Percentiles rank a stretch among this genome's conserved stretches.
These are phyloP conservation scores for Diceros bicornis DNA, from an alignment of 2,797 vertebrate species.

Conservation along the genomic window DNA sequence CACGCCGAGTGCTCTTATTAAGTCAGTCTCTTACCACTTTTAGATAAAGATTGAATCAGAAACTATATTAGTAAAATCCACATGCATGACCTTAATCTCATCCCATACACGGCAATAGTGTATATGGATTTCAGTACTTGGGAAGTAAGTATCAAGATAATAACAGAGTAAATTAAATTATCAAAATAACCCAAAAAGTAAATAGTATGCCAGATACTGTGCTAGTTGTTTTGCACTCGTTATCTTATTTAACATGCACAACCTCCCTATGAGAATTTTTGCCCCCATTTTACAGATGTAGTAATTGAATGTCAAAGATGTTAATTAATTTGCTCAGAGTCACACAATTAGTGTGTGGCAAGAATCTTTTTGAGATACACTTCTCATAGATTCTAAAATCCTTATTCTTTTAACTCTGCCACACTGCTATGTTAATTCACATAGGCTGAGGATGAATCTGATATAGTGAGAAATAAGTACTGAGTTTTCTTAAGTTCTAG, in stretches of 20 bases:
- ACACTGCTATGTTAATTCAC: not conserved
- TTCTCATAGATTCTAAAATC: not conserved
- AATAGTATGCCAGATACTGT: not conserved
- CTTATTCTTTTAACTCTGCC: not conserved
- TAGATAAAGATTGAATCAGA: slow-evolving; percentile 69
- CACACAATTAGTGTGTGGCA: not conserved
- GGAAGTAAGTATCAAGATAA: slow-evolving; percentile 19
- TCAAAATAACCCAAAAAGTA: slow-evolving; percentile 45
- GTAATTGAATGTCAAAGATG: not conserved
- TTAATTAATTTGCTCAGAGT: not conserved
- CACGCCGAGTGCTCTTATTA: slow-evolving; percentile 62
- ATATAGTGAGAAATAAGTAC: not conserved
- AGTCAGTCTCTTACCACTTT: slow-evolving; percentile 47
- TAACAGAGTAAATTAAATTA: not conserved
- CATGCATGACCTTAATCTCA: slow-evolving; percentile 51
- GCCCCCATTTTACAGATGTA: slow-evolving; percentile 19
- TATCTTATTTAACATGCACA: not conserved
- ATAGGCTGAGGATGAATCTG: not conserved
- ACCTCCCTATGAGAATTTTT: not conserved
- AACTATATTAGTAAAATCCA: slow-evolving; percentile 66
- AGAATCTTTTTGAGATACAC: not conserved
- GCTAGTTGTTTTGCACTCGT: not conserved
- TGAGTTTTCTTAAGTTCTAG: not conserved
- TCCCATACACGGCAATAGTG: not conserved
- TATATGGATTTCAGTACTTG: not conserved